These are phyloP conservation scores for Brachyalestes nurse DNA, from an alignment of 2,797 vertebrate species.

Conservation along the genomic window DNA sequence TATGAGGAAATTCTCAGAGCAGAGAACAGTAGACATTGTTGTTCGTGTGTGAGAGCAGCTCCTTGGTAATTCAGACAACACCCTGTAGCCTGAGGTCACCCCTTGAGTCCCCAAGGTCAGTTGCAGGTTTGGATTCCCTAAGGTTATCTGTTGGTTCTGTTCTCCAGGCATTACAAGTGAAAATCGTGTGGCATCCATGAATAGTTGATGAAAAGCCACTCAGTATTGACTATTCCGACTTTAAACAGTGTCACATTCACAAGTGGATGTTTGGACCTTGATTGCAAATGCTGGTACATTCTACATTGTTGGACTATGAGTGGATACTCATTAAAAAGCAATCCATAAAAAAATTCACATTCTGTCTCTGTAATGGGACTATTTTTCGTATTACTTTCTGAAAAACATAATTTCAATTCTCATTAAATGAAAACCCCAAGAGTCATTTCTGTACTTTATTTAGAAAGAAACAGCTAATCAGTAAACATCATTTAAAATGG, in stretches of 20 bases:
- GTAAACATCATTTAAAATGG: too few species aligned
- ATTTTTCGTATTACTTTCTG: too few species aligned
- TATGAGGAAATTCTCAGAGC: constrained; percentile 34
- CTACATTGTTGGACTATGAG: too few species aligned
- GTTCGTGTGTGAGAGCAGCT: neutral
- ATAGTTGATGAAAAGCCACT: constrained; percentile 7
- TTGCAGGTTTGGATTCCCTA: constrained; percentile 7
- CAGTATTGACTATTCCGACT: neutral
- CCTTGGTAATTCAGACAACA: constrained; percentile 35
- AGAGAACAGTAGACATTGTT: neutral
- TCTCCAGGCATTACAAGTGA: constrained; percentile 24
- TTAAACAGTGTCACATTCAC: neutral
- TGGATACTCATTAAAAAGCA: too few species aligned
- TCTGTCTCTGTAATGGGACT: too few species aligned
- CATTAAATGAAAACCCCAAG: too few species aligned
- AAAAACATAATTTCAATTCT: too few species aligned
- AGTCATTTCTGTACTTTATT: too few species aligned
- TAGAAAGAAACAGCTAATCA: too few species aligned
- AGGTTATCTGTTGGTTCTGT: constrained; percentile 15
- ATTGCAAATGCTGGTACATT: neutral
- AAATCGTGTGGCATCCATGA: constrained; percentile 19
- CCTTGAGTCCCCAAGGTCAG: constrained; percentile 29
- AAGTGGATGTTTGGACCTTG: neutral
- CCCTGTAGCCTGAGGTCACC: constrained; percentile 29
- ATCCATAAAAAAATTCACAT: too few species aligned